Percentiles rank a stretch among this genome's conserved stretches.
Evolutionary conservation across 2,113 vertebrate species (phyloP).

Genomic region (Myxocyprinus asiaticus): DNA sequence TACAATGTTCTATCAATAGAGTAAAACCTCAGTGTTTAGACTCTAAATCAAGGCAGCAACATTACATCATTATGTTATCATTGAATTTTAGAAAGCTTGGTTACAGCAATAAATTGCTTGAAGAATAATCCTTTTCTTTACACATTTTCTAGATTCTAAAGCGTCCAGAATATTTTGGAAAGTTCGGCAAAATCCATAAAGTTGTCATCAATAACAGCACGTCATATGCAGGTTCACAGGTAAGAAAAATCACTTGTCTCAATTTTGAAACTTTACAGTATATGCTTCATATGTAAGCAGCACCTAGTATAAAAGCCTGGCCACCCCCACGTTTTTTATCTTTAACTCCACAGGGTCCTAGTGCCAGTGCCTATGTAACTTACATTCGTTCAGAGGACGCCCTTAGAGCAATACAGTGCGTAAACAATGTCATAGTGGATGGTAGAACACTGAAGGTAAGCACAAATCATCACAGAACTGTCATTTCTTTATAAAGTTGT

Average conservation of each 20-base stretch:
- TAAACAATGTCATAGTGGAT: constrained; percentile 98
- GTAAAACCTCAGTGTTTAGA: too few relatives aligned
- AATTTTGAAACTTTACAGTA: too few relatives aligned
- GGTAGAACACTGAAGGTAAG: constrained; percentile 97
- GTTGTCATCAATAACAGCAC: constrained; percentile 99
- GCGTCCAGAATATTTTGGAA: constrained; percentile 98
- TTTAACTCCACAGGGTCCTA: constrained; percentile 84
- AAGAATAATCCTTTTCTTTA: not conserved
- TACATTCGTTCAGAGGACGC: constrained; percentile 98
- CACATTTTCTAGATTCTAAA: constrained; percentile 89
- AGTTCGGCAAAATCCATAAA: constrained; percentile 99
- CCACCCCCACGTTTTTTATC: not conserved
- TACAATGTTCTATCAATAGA: too few relatives aligned
- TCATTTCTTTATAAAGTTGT: too few relatives aligned
- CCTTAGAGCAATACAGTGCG: constrained; percentile 97
- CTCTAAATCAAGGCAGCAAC: too few relatives aligned
- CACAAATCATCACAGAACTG: not conserved
- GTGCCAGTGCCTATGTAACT: constrained; percentile 97
- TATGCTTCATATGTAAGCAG: too few relatives aligned
- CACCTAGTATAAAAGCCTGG: too few relatives aligned
- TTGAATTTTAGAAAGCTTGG: not conserved
- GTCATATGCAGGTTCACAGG: constrained; percentile 99
- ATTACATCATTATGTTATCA: not conserved
- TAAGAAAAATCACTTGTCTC: constrained; percentile 62
- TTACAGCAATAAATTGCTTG: not conserved